Evolutionary conservation across 2,888 invertebrate species (phyloP).

Genomic region (Patella depressa): DNA sequence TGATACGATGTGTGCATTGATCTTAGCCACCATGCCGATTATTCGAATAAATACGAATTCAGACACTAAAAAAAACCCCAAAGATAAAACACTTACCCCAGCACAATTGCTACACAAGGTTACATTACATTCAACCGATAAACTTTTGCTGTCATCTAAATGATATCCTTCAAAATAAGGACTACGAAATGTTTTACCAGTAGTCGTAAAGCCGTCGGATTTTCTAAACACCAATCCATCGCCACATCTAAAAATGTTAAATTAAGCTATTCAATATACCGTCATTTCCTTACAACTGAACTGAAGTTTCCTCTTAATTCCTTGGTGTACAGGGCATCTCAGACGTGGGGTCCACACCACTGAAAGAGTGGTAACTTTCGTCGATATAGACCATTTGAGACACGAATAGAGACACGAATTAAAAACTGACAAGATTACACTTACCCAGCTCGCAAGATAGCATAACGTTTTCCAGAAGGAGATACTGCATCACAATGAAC

Average conservation of each 20-base stretch:
- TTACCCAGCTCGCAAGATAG: background rate
- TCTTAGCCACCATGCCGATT: too few relatives aligned
- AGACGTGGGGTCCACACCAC: too few relatives aligned
- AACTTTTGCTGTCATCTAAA: background rate
- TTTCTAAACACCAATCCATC: background rate
- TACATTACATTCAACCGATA: background rate
- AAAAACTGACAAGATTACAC: background rate
- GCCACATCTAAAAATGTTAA: background rate
- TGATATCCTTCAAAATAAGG: background rate
- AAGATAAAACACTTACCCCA: background rate
- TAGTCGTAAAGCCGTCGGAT: background rate
- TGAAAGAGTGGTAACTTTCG: too few relatives aligned
- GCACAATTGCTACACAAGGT: background rate
- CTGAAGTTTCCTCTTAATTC: too few relatives aligned
- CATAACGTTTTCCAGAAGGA: background rate
- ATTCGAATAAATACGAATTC: too few relatives aligned
- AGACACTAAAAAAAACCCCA: too few relatives aligned
- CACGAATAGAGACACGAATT: too few relatives aligned
- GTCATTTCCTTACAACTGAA: too few relatives aligned
- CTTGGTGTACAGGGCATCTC: too few relatives aligned
- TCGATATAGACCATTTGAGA: too few relatives aligned
- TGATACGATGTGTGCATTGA: too few relatives aligned
- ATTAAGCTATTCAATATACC: background rate
- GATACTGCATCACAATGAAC: background rate
- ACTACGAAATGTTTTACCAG: constrained; percentile 7